phyloP scores from a whole-genome alignment of 2,888 invertebrate genomes.

The Herminia tarsipennalis region DNA sequence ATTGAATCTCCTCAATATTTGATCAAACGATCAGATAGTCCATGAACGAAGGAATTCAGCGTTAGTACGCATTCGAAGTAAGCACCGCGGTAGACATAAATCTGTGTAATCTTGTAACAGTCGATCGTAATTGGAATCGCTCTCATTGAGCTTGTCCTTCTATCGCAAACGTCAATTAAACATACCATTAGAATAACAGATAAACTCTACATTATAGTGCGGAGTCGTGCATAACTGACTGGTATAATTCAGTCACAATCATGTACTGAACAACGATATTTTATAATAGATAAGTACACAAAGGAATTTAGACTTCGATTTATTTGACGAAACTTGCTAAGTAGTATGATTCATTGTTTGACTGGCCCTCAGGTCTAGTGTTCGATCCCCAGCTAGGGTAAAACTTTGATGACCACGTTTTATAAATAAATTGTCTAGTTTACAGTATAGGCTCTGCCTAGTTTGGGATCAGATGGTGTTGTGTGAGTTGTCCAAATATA shows the following conservation, averaged over 20 bases:
- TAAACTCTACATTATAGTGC: conserved; percentile 27
- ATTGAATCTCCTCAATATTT: background rate
- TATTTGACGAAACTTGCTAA: no score
- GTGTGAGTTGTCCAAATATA: no score
- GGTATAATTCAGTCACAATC: background rate
- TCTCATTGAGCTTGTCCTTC: conserved; percentile 14
- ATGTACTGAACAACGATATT: no score
- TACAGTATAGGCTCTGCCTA: no score
- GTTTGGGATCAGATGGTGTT: no score
- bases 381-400: no score
- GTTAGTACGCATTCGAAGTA: background rate
- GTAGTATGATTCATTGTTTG: no score
- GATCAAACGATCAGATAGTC: background rate
- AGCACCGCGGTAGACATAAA: conserved; percentile 1
- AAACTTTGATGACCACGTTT: no score
- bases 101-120: conserved; percentile 11
- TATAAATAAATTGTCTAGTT: no score
- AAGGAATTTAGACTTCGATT: no score
- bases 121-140: conserved; percentile 6
- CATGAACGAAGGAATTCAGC: background rate
- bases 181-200: conserved; percentile 23
- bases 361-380: no score
- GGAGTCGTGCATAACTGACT: background rate
- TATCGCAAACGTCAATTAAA: conserved; percentile 40
- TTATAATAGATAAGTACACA: no score